Evolutionary conservation across 1,140 invertebrate species (phyloP).

Genomic region (Dufourea novaeangliae): DNA sequence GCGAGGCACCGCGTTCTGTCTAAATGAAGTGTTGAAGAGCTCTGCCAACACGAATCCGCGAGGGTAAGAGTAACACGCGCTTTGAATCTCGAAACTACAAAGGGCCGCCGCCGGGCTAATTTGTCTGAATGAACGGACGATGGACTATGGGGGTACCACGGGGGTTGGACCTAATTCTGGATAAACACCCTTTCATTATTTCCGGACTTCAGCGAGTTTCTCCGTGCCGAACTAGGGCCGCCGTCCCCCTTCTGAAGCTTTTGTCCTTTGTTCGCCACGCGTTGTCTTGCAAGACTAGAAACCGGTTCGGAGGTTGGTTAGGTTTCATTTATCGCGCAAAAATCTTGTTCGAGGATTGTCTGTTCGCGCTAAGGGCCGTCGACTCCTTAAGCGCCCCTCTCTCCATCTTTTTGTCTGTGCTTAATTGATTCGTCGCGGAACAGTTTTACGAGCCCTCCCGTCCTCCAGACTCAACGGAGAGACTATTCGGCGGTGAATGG

Average conservation of each 20-base stretch:
- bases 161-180: slow-evolving; percentile 76
- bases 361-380: slow-evolving; percentile 7
- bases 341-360: slow-evolving; percentile 42
- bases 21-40: slow-evolving; percentile 79
- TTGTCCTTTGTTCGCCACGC: slow-evolving; percentile 55
- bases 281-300: slow-evolving; percentile 54
- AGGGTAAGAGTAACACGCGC: slow-evolving; percentile 77
- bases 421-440: slow-evolving; percentile 47
- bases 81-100: slow-evolving; percentile 79
- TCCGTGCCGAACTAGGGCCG: slow-evolving; percentile 1
- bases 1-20: slow-evolving; percentile 67
- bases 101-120: slow-evolving; percentile 80
- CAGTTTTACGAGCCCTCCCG: slow-evolving; percentile 23
- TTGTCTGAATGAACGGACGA: slow-evolving; percentile 81
- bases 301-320: not conserved
- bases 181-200: slow-evolving; percentile 81
- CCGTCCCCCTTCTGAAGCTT: not conserved
- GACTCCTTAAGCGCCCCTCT: not conserved
- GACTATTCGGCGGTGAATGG: slow-evolving; percentile 5
- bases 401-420: slow-evolving; percentile 8
- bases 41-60: slow-evolving; percentile 78
- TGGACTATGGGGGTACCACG: slow-evolving; percentile 74
- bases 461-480: not conserved
- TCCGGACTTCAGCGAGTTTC: slow-evolving; percentile 58
- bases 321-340: slow-evolving; percentile 29